Percentiles rank a stretch among this genome's conserved stretches.
Conservation (phyloP, 2,888 invertebrate genomes). For the Alloscopus bannaensis region DNA sequence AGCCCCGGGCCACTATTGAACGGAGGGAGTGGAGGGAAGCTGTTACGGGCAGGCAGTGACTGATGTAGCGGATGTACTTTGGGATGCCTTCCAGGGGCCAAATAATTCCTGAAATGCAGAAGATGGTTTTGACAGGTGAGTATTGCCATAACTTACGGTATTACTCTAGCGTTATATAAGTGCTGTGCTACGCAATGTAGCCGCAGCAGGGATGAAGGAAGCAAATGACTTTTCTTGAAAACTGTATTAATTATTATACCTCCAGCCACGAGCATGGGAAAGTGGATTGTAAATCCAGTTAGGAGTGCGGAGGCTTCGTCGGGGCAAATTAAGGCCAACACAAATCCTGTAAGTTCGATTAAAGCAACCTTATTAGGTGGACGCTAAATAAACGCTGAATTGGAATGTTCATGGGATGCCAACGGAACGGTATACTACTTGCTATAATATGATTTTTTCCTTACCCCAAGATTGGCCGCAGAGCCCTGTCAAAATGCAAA, state of each 20-base stretch:
- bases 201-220: too few species aligned
- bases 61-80: conserved; percentile 23
- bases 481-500: conserved; percentile 37
- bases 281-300: conserved; percentile 36
- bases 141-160: too few species aligned
- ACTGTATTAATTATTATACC: too few species aligned
- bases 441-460: too few species aligned
- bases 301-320: conserved; percentile 39
- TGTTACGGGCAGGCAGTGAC: conserved; percentile 41
- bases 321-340: conserved; percentile 30
- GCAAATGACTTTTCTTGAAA: too few species aligned
- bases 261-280: conserved; percentile 34
- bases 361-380: neutral
- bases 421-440: too few species aligned
- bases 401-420: too few species aligned
- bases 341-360: conserved; percentile 27
- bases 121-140: too few species aligned
- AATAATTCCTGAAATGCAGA: conserved; percentile 27
- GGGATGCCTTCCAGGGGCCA: conserved; percentile 47
- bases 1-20: conserved; percentile 36
- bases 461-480: conserved; percentile 43
- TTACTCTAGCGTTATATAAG: too few species aligned
- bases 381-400: neutral
- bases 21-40: conserved; percentile 46
- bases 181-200: too few species aligned